Evolutionary conservation across 30 jellyfish, hydroid and myxozoan genomes (phyloP).

Genomic region (Aurelia aurita): DNA sequence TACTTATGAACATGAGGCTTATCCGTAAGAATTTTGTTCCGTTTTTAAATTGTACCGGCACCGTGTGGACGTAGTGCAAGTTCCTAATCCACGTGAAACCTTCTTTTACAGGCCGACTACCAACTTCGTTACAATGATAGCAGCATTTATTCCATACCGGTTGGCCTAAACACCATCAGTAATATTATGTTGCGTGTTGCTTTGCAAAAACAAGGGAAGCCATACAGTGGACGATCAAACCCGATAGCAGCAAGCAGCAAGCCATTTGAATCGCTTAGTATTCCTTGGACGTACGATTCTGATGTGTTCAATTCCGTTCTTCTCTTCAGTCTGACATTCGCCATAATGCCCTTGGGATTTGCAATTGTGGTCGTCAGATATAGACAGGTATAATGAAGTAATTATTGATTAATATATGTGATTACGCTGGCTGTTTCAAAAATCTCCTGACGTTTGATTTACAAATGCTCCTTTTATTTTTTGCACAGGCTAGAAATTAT

Average conservation of each 20-base stretch:
- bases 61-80: too few relatives aligned
- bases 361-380: slow-evolving; percentile 62
- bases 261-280: slow-evolving; percentile 65
- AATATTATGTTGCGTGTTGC: slow-evolving; percentile 63
- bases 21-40: too few relatives aligned
- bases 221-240: slow-evolving; percentile 30
- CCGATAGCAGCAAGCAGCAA: slow-evolving; percentile 59
- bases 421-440: too few relatives aligned
- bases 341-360: slow-evolving; percentile 77
- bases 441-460: too few relatives aligned
- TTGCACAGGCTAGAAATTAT: not conserved
- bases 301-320: slow-evolving; percentile 60
- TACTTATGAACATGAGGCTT: too few relatives aligned
- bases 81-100: not conserved
- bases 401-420: too few relatives aligned
- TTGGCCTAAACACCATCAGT: slow-evolving; percentile 81
- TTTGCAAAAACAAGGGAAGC: slow-evolving; percentile 44
- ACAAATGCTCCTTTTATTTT: too few relatives aligned
- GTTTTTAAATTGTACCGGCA: too few relatives aligned
- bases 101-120: slow-evolving; percentile 42
- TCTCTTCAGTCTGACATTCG: slow-evolving; percentile 77
- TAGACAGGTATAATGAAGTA: slow-evolving; percentile 73
- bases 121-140: slow-evolving; percentile 75
- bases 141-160: slow-evolving; percentile 77
- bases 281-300: slow-evolving; percentile 67